A percentile compares a stretch with the other conserved stretches of the same genome.
Evolutionary conservation across 2,888 invertebrate species (phyloP).

Genomic region (Stenotaenia linearis): DNA sequence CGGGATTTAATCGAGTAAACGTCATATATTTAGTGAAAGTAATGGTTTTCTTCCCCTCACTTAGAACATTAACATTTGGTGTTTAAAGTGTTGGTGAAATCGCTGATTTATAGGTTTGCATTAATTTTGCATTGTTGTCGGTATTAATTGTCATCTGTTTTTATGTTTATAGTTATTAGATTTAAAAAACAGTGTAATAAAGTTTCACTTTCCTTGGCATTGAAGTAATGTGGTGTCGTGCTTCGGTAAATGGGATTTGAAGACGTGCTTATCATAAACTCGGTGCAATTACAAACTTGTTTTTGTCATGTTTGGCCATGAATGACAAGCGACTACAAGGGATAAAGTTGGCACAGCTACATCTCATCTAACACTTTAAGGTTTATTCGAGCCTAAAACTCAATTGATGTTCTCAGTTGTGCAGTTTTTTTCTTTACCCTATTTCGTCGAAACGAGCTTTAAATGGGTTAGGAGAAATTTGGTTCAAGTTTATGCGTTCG

Average conservation of each 20-base stretch:
- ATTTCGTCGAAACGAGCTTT: background rate
- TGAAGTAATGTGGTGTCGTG: background rate
- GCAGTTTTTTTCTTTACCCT: background rate
- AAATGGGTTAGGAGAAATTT: background rate
- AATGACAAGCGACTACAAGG: background rate
- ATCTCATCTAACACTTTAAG: background rate
- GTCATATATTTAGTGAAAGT: too few relatives aligned
- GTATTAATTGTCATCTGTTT: background rate
- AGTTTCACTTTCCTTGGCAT: background rate
- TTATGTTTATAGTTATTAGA: background rate
- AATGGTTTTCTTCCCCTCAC: too few relatives aligned
- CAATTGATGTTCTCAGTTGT: background rate
- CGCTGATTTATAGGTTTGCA: too few relatives aligned
- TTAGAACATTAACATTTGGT: too few relatives aligned
- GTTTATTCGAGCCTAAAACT: background rate
- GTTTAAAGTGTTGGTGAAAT: too few relatives aligned
- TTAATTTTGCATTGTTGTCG: too few relatives aligned
- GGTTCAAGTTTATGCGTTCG: background rate
- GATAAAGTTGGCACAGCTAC: background rate
- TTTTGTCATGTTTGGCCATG: background rate
- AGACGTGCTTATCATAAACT: background rate
- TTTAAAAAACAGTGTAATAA: background rate
- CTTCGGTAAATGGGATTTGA: background rate
- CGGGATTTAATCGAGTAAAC: too few relatives aligned
- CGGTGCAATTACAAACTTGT: background rate